Evolutionary conservation across 2,888 invertebrate genomes (phyloP), one percentile per base, ranked within the genome.

Genomic region (Cheilosia scutellata): DNA sequence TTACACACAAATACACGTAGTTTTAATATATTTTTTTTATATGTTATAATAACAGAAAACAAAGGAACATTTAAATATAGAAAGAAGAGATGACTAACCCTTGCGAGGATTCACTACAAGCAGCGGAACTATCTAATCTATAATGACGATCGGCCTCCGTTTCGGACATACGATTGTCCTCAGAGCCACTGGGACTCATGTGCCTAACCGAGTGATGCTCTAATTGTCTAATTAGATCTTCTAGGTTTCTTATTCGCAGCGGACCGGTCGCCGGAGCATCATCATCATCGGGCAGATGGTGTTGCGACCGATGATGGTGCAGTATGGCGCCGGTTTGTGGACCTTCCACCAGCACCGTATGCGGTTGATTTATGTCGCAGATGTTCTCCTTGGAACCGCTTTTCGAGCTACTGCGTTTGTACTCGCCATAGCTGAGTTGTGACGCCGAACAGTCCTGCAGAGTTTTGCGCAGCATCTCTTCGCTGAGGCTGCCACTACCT

Each of bases 181-280:
- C 97, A 20, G 97, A 97, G 83, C 97, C 97, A 89, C 96, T 96
- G 65, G 97, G 97, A 91, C 97, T 97, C 96, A 97, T 96, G 93
- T 97, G 97, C 27, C 97, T 94, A 87, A 95, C 94, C 88, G 97
- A 96, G 92, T 97, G 97, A 91, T 97, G 96, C 92, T 97, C 97
- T 89, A 97, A 93, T 92, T 97, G 97, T 72, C 97, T 94, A 90
- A 98, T 97, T 86, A 98, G 94, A 92, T 98, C 98, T 93, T 98
- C 98, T 87, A 98, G 94, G 92, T 97, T 98, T 88, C 98, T 95
- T 92, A 98, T 98, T 88, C 98, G 95, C 90, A 97, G 95, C 55
- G 97, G 96, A n/a, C 96, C 96, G 16, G 96, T 95, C 9, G 96
- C 95, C 13, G 96, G 95, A 68, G 96, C 96, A 89, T 96, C 96